Percentiles rank a stretch among this genome's conserved stretches.
Evolutionary conservation across 2,113 vertebrate genomes (phyloP).

Genomic region (Gasterosteus nipponicus): DNA sequence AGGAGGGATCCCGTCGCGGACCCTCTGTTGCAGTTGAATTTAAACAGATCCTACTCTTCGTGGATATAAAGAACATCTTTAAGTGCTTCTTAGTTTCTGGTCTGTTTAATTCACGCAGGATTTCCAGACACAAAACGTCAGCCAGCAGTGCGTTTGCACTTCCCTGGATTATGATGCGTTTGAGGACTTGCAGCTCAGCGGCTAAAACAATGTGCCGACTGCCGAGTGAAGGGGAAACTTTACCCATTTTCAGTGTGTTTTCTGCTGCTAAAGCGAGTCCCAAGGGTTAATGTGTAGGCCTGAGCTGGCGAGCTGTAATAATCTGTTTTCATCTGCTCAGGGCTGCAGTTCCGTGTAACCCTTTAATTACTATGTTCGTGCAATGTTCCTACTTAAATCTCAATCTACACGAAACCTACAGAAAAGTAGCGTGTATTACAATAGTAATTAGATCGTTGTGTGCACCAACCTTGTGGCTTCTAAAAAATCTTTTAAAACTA

Average conservation of each 20-base stretch:
- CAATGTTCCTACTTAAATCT: not conserved
- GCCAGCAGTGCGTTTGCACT: conserved; percentile 35
- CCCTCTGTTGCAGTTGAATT: conserved; percentile 14
- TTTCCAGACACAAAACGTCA: conserved; percentile 27
- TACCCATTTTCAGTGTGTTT: not conserved
- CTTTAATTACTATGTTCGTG: conserved; percentile 3
- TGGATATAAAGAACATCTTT: conserved; percentile 17
- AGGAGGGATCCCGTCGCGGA: not conserved
- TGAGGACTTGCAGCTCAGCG: conserved; percentile 16
- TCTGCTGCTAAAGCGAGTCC: conserved; percentile 4
- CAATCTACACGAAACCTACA: conserved; percentile 6
- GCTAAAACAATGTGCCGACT: conserved; percentile 25
- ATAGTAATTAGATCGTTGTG: not conserved
- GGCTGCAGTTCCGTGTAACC: conserved; percentile 5
- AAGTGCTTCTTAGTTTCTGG: conserved; percentile 2
- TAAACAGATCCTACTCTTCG: conserved; percentile 4
- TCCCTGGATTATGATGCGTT: conserved; percentile 33
- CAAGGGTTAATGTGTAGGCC: conserved; percentile 25
- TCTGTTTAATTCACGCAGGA: conserved; percentile 4
- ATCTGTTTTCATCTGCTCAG: conserved; percentile 40
- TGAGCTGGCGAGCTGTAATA: conserved; percentile 24
- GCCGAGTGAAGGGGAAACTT: conserved; percentile 17
- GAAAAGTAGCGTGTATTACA: not conserved
- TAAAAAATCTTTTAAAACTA: not conserved
- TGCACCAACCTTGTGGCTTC: not conserved